phyloP scores from a whole-genome alignment of 23 tunicate genomes.

The Trididemnum nubilum region DNA sequence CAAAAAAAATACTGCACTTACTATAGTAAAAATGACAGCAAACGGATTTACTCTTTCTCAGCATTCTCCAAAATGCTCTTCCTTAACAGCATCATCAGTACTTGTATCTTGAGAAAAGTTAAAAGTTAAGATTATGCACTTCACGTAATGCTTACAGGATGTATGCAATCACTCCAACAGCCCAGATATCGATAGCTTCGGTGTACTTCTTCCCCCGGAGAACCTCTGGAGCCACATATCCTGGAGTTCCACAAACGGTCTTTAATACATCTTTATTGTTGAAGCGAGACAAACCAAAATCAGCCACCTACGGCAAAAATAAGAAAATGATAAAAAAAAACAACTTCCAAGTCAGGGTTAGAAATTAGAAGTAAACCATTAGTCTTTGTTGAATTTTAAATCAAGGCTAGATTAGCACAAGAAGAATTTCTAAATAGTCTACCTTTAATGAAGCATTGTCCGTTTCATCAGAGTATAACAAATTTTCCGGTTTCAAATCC shows the following conservation, averaged over 20 bases:
- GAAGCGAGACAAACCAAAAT: constrained; percentile 80
- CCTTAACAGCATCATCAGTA: too few relatives aligned
- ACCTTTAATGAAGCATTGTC: constrained; percentile 69
- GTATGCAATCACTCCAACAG: constrained; percentile 82
- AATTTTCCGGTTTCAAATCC: constrained; percentile 91
- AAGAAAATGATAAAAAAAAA: neutral
- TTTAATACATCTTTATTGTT: constrained; percentile 60
- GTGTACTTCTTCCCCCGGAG: constrained; percentile 66
- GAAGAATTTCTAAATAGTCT: too few relatives aligned
- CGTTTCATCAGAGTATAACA: constrained; percentile 73
- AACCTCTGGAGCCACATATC: constrained; percentile 92
- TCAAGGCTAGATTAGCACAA: too few relatives aligned
- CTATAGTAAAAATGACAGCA: too few relatives aligned
- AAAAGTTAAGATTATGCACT: too few relatives aligned
- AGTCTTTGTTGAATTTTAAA: too few relatives aligned
- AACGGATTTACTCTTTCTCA: too few relatives aligned
- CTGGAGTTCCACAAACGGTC: constrained; percentile 90
- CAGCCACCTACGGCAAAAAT: constrained; percentile 73
- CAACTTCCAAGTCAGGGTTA: too few relatives aligned
- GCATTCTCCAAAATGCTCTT: too few relatives aligned
- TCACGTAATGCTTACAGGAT: constrained; percentile 53
- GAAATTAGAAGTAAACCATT: neutral
- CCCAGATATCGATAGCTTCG: constrained; percentile 80
- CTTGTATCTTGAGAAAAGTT: too few relatives aligned
- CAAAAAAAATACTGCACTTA: too few relatives aligned